Evolutionary conservation across 64 coral and sea anemone species (phyloP).

Genomic region (Dendrophyllia cribrosa): DNA sequence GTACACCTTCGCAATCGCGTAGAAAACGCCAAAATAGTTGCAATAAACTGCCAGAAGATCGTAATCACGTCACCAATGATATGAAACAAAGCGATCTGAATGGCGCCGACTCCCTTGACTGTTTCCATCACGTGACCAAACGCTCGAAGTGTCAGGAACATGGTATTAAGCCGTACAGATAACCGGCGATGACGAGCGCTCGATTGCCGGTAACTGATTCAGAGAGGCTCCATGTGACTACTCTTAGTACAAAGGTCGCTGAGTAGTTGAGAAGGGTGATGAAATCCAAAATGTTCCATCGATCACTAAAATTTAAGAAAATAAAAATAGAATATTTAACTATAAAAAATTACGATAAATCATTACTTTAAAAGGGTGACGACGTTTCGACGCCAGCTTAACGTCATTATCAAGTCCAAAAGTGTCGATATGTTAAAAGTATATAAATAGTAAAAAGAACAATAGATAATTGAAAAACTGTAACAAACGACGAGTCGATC

Average conservation of each 20-base stretch:
- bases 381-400: too few relatives aligned
- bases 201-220: background rate
- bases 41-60: background rate
- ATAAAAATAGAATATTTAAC: too few relatives aligned
- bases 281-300: background rate
- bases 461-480: too few relatives aligned
- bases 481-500: too few relatives aligned
- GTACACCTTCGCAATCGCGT: background rate
- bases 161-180: background rate
- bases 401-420: too few relatives aligned
- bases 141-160: background rate
- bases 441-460: too few relatives aligned
- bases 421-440: too few relatives aligned
- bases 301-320: too few relatives aligned
- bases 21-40: slow-evolving; percentile 2
- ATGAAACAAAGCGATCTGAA: slow-evolving; percentile 8
- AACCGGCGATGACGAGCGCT: background rate
- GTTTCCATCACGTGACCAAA: slow-evolving; percentile 12
- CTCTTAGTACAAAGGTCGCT: background rate
- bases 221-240: background rate
- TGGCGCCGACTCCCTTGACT: background rate
- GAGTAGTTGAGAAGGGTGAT: background rate
- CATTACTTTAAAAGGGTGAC: too few relatives aligned
- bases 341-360: too few relatives aligned
- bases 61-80: background rate